Conservation (phyloP, 2,888 invertebrate species). For the Autographa pulchrina region DNA sequence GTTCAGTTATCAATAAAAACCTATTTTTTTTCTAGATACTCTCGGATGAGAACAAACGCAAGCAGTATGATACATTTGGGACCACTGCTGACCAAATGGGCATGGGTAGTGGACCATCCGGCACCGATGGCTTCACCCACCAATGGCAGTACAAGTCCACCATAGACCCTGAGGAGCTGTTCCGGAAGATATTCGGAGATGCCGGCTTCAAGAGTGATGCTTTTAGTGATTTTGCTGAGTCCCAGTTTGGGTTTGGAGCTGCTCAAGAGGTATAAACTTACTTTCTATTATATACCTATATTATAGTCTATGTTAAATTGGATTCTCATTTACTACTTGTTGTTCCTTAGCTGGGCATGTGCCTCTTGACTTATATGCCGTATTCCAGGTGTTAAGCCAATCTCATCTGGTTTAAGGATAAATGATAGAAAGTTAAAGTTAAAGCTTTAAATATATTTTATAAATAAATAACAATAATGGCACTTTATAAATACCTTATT, state of each 20-base stretch:
- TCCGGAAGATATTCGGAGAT: constrained; percentile 98
- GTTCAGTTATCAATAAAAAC: no score
- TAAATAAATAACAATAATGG: no score
- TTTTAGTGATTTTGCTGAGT: constrained; percentile 96
- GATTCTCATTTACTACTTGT: no score
- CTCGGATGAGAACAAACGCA: constrained; percentile 96
- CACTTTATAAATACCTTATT: no score
- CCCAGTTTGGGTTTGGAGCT: constrained; percentile 96
- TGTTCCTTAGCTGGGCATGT: no score
- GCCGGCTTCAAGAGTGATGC: constrained; percentile 91
- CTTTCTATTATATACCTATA: not conserved
- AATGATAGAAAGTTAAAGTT: no score
- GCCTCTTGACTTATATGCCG: no score
- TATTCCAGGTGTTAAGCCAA: no score
- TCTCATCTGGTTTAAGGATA: no score
- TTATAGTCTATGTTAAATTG: no score
- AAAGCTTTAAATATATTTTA: no score
- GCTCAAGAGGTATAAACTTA: constrained; percentile 93
- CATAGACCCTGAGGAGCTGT: constrained; percentile 98
- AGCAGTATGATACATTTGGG: constrained; percentile 98
- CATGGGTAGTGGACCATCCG: constrained; percentile 90
- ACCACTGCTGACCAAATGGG: constrained; percentile 96
- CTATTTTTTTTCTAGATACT: constrained; percentile 90
- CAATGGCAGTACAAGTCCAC: constrained; percentile 96
- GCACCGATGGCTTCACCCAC: constrained; percentile 91